Percentiles rank a stretch among this genome's conserved stretches.
phyloP scores from a whole-genome alignment of 2,113 vertebrate species.

The Monopterus albus region DNA sequence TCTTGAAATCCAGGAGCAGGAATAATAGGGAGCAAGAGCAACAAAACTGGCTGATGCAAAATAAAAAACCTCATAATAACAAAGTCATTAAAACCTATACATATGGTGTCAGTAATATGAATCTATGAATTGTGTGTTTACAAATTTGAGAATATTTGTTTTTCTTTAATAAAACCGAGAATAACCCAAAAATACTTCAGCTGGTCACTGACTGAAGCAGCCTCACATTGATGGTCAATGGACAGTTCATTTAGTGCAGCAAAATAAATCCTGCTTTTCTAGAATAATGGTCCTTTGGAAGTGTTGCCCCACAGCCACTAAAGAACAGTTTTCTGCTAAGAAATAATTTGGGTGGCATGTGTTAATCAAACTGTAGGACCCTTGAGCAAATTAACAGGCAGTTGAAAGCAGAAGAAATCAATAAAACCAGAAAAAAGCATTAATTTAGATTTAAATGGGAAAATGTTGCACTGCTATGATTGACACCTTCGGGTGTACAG shows the following conservation, averaged over 20 bases:
- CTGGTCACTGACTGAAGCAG: slow-evolving; percentile 11
- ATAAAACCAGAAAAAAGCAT: slow-evolving; percentile 4
- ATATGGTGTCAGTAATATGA: not conserved
- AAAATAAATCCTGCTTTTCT: slow-evolving; percentile 51
- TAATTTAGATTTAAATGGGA: slow-evolving; percentile 53
- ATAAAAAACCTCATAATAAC: not conserved
- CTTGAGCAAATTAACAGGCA: slow-evolving; percentile 61
- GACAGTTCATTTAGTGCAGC: slow-evolving; percentile 44
- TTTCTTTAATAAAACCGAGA: not conserved
- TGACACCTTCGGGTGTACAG: slow-evolving; percentile 32
- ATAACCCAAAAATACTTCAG: slow-evolving; percentile 13
- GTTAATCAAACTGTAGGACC: slow-evolving; percentile 67
- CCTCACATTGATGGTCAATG: slow-evolving; percentile 13
- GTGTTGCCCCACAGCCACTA: slow-evolving; percentile 46
- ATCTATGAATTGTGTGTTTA: not conserved
- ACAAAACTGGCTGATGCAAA: not conserved
- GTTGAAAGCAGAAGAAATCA: slow-evolving; percentile 47
- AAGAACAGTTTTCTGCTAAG: slow-evolving; percentile 42
- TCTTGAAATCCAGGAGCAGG: not conserved
- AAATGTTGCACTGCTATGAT: slow-evolving; percentile 45
- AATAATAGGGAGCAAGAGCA: not conserved
- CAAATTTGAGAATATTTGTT: not conserved
- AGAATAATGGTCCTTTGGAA: slow-evolving; percentile 51
- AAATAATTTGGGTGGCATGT: slow-evolving; percentile 55
- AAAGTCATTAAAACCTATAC: not conserved